A percentile compares a stretch with the other conserved stretches of the same genome.
These are phyloP conservation scores for Drosophila multiciliata DNA, from an alignment of 2,888 invertebrate species.

Conservation along the genomic window DNA sequence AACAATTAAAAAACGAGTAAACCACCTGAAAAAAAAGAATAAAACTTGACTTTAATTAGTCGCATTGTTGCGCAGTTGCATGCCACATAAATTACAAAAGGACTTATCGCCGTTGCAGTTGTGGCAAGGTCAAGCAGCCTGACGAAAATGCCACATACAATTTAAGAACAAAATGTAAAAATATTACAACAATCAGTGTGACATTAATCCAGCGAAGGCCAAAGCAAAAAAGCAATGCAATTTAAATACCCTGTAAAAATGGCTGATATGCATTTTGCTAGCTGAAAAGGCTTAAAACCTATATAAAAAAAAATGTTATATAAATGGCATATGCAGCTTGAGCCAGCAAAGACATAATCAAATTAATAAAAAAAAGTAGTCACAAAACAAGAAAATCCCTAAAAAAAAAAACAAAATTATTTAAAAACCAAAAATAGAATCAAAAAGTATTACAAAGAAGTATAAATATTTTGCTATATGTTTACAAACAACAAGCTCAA, in stretches of 20 bases:
- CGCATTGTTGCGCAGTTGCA: constrained; percentile 60
- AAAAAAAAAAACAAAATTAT: not conserved
- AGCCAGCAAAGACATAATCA: not conserved
- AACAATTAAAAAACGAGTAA: not conserved
- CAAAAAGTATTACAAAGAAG: no score
- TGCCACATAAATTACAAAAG: constrained; percentile 61
- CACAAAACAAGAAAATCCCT: not conserved
- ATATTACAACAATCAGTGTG: constrained; percentile 15
- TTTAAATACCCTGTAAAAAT: constrained; percentile 19
- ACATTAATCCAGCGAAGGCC: not conserved
- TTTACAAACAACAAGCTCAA: not conserved
- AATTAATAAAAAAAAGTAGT: not conserved
- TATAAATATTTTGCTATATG: not conserved
- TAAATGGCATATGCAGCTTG: not conserved
- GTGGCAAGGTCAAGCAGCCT: constrained; percentile 41
- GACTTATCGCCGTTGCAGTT: constrained; percentile 47
- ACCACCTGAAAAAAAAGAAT: not conserved
- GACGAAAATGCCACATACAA: constrained; percentile 33
- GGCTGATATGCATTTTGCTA: not conserved
- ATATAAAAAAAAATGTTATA: not conserved
- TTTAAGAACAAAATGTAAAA: constrained; percentile 11
- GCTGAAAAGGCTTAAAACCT: not conserved
- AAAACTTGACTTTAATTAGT: constrained; percentile 63
- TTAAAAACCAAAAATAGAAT: not conserved
- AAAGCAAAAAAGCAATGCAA: constrained; percentile 12